Base-by-base conservation (phyloP, 2,797 vertebrate genomes). In the Yasuhikotakia modesta region DNA sequence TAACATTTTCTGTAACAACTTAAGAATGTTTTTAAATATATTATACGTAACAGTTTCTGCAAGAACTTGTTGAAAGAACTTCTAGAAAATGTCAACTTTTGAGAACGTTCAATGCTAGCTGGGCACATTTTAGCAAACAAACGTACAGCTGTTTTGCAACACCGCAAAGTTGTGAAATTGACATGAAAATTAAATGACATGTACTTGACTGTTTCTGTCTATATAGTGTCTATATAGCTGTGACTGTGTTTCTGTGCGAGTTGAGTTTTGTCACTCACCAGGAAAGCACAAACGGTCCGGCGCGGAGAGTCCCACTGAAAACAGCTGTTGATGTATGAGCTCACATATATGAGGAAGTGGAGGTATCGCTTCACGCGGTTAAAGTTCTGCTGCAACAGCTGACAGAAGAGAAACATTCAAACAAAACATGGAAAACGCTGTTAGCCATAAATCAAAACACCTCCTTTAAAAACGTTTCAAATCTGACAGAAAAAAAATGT, bases 301-400 rank as follows among this genome's bases (percentile, higher is more conserved):
- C 95, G 94, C 24, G 97, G 95, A 83, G 95, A 98, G 78, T 97
- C 96, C 97, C 97, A 99, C 75, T 96, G 95, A 83, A 99, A 98
- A 92, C 97, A 99, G 92, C 97, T 98, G 92, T 95, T 99, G 88
- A 99, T 87, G 88, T 95, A 99, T 91, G 92, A 97, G 67, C 95
- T 94, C 10, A 93, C 88, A 84, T 94, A 96, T 86, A 99, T 91
- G 12, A 99, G 93, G 71, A 94, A 94, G 93, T 96, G 94, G 91
- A 97, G 82, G 87, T 96, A 96, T 80, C 93, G 95, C 75, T 96
- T 92, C 79, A 94, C 94, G 82, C 97, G 92, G 89, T 95, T 93
- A 78, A 98, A 98, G 90, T 98, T 98, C 82, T 92, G 95, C 70
- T 97, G 88, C 72, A 99, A 91, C 81, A 98, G 86, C 97, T 99